Evolutionary conservation across 2,797 vertebrate genomes (phyloP), one percentile per base, ranked within the genome.

Genomic region (Schizopygopsis malacanthus): DNA sequence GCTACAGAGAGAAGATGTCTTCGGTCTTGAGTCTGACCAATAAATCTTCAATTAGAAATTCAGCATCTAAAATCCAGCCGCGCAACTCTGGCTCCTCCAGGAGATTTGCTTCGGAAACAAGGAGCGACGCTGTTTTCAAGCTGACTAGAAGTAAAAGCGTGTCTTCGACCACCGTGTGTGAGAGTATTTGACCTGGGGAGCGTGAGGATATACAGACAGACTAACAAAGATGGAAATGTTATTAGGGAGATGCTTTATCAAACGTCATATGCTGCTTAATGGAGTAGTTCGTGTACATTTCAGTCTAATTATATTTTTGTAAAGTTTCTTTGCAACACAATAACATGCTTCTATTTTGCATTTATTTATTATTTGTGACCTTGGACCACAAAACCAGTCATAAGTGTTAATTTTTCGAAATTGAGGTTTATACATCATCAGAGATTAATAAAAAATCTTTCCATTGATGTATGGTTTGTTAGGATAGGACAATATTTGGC

Each of bases 1-100:
- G 92, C 88, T 94, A 94, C 91, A 83, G 91, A 54, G 82, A 92
- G n/a, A 93, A 91, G 77, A 81, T 94, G 39, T 91, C 92, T 4
- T 91, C 93, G 0, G 90, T 94, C 18, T 91, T 94, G 71, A 91
- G 86, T 6, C 39, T 85, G 20, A 89, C 89, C 61, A 69, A 54
- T 13, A 78, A 8, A 47, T 37, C 52, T 86, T 37, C 79, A 3
- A 67, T 86, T 9, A 79, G 70, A 76, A 87, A 56, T 18, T 87
- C 90, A 12, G 56, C 41, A 15, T 71, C 86, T 63, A 87, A 84
- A 25, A 39, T 85, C 72, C 33, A 89, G 3, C 86, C 82, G 10
- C 88, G 89, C 72, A 81, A 54, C 43, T 87, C 79, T 39, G 52
- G 81, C 75, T 89, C 87, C 4, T 85, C 89, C 6, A 81, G 45